Base-by-base conservation (phyloP, 2,888 invertebrate genomes). In the Agrotis segetum region DNA sequence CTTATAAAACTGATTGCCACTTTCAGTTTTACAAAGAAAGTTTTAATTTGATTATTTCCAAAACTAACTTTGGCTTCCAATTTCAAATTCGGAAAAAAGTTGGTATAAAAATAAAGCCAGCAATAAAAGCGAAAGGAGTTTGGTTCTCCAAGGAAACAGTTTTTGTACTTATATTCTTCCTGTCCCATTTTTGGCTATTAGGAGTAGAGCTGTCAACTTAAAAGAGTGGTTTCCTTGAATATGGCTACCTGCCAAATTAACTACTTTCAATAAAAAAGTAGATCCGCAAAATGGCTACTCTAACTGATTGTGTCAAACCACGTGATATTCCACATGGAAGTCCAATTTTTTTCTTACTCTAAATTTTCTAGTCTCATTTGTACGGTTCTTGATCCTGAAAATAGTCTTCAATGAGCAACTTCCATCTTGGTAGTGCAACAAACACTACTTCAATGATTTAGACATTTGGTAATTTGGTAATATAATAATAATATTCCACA, bases 11-110 rank as follows among this genome's bases (percentile, higher is more conserved):
- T 62, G 66, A 77, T 77, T 78, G 68, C 74, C 71, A 66, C 59
- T 66, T 70, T 77, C 59, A 60, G 58, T 63, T 55, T 64, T 46
- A 67, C 63, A 81, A 76, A 64, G 68, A 77, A 76, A 81, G 81
- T 81, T 77, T 64, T 76, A 81, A 78, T 81, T 81, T 77, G 61
- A 77, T 81, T 77, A 50, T 77, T 62, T 62, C 17, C n/a, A 47
- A 65, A 65, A 77, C 81, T 75, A 81, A 75, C 55, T 77, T 66
- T 40, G 47, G 50, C 19, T 63, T 77, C 66, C 70, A 78, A 77
- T 70, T 78, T 66, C 77, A 66, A 77, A 77, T 70, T 59, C 62
- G 50, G 55, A 52, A 73, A 81, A 62, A 59, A 65, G 34, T 44
- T 53, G 64, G 52, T 49, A 58, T 24, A 52, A 49, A 9, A 69